Percentiles rank a stretch among this genome's conserved stretches.
phyloP scores from a whole-genome alignment of 2,797 vertebrate species.

The Neopelma chrysocephalum region DNA sequence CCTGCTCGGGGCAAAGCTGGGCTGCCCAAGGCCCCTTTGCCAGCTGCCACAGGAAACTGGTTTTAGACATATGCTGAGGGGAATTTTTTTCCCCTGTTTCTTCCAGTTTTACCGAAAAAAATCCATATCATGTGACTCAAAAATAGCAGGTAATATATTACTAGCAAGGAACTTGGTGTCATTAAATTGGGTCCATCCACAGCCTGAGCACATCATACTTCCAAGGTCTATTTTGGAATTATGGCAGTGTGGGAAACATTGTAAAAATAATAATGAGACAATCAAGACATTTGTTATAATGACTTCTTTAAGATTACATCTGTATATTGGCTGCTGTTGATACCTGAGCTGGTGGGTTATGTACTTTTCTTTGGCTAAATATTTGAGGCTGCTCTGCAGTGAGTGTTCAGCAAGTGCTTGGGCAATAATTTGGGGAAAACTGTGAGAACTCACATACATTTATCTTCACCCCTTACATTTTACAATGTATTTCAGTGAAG shows the following conservation, averaged over 20 bases:
- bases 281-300: not conserved
- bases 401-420: not conserved
- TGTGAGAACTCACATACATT: not conserved
- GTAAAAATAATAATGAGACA: not conserved
- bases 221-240: not conserved
- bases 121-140: fast-evolving
- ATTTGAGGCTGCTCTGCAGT: not conserved
- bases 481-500: not conserved
- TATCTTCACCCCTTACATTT: not conserved
- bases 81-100: not conserved
- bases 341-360: not conserved
- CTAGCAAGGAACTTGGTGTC: not conserved
- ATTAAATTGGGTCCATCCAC: not conserved
- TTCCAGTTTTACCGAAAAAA: not conserved
- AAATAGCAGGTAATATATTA: not conserved
- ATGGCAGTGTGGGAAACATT: not conserved
- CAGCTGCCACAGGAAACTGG: not conserved
- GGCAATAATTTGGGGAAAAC: not conserved
- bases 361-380: not conserved
- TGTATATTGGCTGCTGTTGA: not conserved
- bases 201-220: not conserved
- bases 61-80: not conserved
- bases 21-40: not conserved
- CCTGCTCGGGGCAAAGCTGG: not conserved
- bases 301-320: not conserved